Evolutionary conservation across 37 sponge, comb jelly and placozoan species (phyloP).

Genomic region (Aplysina aerophoba): DNA sequence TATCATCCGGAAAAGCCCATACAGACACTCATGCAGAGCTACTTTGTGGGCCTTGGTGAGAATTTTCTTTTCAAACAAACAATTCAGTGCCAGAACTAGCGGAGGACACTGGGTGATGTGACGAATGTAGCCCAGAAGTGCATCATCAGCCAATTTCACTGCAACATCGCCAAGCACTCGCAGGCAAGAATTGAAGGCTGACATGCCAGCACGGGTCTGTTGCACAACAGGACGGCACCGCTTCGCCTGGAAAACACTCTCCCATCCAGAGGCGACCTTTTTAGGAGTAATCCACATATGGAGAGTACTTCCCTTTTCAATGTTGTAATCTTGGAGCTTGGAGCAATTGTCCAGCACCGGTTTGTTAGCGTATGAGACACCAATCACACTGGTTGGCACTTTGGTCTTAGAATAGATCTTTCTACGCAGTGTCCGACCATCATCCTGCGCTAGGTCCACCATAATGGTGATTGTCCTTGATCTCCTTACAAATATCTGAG

Average conservation of each 20-base stretch:
- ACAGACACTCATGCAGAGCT: slow-evolving; percentile 42
- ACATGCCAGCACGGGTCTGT: slow-evolving; percentile 31
- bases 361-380: neutral
- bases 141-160: neutral
- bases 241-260: neutral
- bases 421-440: slow-evolving; percentile 33
- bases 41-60: slow-evolving; percentile 39
- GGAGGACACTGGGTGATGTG: slow-evolving; percentile 26
- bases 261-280: neutral
- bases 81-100: slow-evolving; percentile 22
- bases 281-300: slow-evolving; percentile 36
- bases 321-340: slow-evolving; percentile 12
- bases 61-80: neutral
- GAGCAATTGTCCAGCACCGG: slow-evolving; percentile 10
- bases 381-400: slow-evolving; percentile 28
- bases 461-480: slow-evolving; percentile 12
- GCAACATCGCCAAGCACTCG: neutral
- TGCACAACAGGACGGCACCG: slow-evolving; percentile 19
- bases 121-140: slow-evolving; percentile 20
- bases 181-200: slow-evolving; percentile 33
- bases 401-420: slow-evolving; percentile 22
- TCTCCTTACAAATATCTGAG: slow-evolving; percentile 38
- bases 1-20: slow-evolving; percentile 23
- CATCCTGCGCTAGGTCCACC: slow-evolving; percentile 14
- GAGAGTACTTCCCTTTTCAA: slow-evolving; percentile 31